Conservation (phyloP, 2,113 vertebrate genomes). For the Microtus pennsylvanicus region DNA sequence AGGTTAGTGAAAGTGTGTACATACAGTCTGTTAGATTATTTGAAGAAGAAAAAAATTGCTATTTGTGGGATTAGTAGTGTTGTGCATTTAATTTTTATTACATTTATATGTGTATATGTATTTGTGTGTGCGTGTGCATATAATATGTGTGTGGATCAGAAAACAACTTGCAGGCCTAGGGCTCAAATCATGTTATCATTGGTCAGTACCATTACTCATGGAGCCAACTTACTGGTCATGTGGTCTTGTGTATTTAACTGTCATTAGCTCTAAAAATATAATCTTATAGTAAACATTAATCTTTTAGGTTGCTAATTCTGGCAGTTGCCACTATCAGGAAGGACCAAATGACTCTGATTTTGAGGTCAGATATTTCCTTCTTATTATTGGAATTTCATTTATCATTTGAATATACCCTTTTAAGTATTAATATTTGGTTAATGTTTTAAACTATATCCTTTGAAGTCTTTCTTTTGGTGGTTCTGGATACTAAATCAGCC, state of each 20-base stretch:
- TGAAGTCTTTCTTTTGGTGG: neutral
- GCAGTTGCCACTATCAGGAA: constrained; percentile 62
- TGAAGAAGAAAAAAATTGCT: constrained; percentile 50
- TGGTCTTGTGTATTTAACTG: constrained; percentile 36
- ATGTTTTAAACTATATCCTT: constrained; percentile 40
- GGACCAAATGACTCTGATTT: constrained; percentile 71
- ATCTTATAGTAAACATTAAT: neutral
- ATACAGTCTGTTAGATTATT: constrained; percentile 7
- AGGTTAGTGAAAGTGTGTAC: constrained; percentile 84
- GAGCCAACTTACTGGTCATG: neutral
- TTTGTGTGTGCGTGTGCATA: neutral
- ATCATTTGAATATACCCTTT: constrained; percentile 45
- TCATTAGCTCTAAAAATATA: constrained; percentile 47
- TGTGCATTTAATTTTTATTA: neutral
- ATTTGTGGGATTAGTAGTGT: constrained; percentile 57
- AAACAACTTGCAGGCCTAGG: neutral
- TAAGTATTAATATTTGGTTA: constrained; percentile 59
- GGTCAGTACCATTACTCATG: neutral
- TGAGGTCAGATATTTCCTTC: constrained; percentile 71
- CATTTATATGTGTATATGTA: neutral
- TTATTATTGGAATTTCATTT: constrained; percentile 48
- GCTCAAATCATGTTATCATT: neutral
- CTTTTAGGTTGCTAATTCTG: constrained; percentile 77
- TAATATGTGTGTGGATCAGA: neutral
- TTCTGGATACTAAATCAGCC: neutral